Evolutionary conservation across 2,888 invertebrate species (phyloP), one percentile per base, ranked within the genome.

Genomic region (Macrophya annulata): DNA sequence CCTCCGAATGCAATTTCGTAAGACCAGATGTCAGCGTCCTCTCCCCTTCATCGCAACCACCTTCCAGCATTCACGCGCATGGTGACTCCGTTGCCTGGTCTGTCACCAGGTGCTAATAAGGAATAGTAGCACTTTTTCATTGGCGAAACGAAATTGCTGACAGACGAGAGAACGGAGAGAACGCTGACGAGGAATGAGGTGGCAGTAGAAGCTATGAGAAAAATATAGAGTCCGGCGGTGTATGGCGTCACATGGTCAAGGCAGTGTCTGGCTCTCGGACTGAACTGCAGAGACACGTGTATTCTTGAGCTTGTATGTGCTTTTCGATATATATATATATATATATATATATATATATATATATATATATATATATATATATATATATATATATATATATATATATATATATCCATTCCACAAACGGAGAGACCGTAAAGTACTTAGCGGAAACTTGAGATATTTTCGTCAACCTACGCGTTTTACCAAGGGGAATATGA

Each of bases 51-150:
- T 77, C 77, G 55, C 37, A 77, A 17, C 77, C 51, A 31, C 81
- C 81, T 81, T 59, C 37, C 43, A n/a, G 25, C 81, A 31, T 81
- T 62, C 59, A 81, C 62, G n/a, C 37, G 81, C 43, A 62, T 40
- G 15, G 59, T 62, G 59, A 40, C 59, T 62, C 10, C 21, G 62
- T 81, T 51, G 62, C 25, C 65, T 77, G 77, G 62, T 37, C 31
- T 68, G 85, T 85, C 85, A 85, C 85, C 85, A 85, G 85, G 85
- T 85, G 85, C 79, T 85, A 79, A 85, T 85, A 85, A 85, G 76
- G 85, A 77, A 79, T 85, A 65, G 76, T 48, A 55, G 48, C 77
- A 40, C 43, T 79, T 85, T 62, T 85, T 85, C 77, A 85, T 71
- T 84, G 71, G 85, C 65, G 65, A 79, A 31, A 45, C 85, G 65